These are phyloP conservation scores for Leucoraja erinaceus DNA, from an alignment of 2,113 vertebrate genomes.

Conservation along the genomic window DNA sequence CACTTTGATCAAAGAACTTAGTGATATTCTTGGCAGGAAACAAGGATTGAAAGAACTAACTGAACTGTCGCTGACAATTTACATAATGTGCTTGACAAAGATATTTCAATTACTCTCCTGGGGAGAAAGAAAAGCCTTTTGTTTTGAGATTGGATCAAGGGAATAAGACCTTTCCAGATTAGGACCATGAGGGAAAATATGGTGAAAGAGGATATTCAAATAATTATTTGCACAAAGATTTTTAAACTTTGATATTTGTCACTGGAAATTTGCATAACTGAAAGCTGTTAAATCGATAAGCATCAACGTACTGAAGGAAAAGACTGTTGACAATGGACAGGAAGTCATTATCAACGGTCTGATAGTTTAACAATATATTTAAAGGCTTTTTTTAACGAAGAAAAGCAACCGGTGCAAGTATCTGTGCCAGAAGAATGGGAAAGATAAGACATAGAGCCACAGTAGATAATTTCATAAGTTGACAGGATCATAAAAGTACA, in stretches of 20 bases:
- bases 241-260: neutral
- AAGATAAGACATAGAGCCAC: neutral
- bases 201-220: too few species aligned
- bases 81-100: too few species aligned
- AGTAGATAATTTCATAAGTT: neutral
- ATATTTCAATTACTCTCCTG: too few species aligned
- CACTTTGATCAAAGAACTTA: too few species aligned
- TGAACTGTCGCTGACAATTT: too few species aligned
- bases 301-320: neutral
- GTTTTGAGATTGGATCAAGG: too few species aligned
- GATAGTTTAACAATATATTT: neutral
- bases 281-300: constrained; percentile 15
- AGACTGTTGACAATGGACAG: neutral
- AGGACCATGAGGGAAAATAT: too few species aligned
- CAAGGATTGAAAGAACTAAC: too few species aligned
- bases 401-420: neutral
- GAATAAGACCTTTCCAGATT: too few species aligned
- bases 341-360: neutral
- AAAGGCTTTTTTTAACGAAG: neutral
- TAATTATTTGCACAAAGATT: neutral
- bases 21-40: too few species aligned
- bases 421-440: neutral
- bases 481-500: neutral
- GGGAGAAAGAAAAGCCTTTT: too few species aligned
- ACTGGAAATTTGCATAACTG: constrained; percentile 23